Conservation (phyloP, 1,140 invertebrate species). For the Bursaphelenchus mucronatus region DNA sequence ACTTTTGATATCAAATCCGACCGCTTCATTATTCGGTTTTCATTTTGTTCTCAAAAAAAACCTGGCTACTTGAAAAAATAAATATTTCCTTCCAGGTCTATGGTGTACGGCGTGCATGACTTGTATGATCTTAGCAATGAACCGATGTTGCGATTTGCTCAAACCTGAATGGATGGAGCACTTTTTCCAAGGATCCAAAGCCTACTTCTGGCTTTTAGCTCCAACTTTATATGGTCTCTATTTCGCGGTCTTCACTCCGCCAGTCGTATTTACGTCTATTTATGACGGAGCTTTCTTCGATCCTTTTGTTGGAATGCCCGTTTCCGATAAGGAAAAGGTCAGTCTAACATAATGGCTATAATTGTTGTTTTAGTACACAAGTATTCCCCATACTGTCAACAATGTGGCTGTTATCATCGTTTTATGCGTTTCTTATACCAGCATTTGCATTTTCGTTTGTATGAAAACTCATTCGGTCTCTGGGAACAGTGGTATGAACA, state of each 20-base stretch:
- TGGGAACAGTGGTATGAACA: constrained; percentile 1
- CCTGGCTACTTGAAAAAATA: too few species aligned
- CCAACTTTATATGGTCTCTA: constrained; percentile 35
- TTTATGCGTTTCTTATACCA: constrained; percentile 17
- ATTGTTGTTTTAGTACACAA: constrained; percentile 1
- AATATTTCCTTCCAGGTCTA: constrained; percentile 18
- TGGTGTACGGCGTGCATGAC: constrained; percentile 15
- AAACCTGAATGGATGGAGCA: constrained; percentile 19
- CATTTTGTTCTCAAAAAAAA: too few species aligned
- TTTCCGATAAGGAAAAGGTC: constrained; percentile 23
- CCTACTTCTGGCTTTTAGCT: constrained; percentile 16
- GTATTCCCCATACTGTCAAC: constrained; percentile 9
- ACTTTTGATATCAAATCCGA: too few species aligned
- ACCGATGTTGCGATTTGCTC: constrained; percentile 31
- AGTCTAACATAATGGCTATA: neutral
- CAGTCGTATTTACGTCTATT: constrained; percentile 36
- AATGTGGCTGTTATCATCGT: constrained; percentile 14
- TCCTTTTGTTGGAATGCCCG: constrained; percentile 47
- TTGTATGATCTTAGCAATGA: constrained; percentile 26
- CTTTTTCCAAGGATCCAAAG: constrained; percentile 18
- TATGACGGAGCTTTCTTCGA: constrained; percentile 46
- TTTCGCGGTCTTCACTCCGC: constrained; percentile 43
- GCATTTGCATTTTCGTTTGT: constrained; percentile 21
- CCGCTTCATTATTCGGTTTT: too few species aligned
- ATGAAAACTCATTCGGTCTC: constrained; percentile 13